Base-by-base conservation (phyloP, 2,888 invertebrate genomes). In the Panorpa germanica region DNA sequence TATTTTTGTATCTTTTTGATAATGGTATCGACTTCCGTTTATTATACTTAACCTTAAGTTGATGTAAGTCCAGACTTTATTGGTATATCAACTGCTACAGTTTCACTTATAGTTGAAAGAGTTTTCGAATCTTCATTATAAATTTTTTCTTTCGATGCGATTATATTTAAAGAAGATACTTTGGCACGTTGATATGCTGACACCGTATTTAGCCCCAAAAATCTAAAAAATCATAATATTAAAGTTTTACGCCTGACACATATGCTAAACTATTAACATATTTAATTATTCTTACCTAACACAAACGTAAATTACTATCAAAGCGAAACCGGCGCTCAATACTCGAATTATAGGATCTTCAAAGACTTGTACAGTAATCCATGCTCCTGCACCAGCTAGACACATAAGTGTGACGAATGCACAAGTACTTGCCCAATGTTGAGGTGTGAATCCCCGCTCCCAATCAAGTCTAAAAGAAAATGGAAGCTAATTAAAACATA, bases 131-230 rank as follows among this genome's bases (percentile, higher is more conserved):
- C n/a, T n/a, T n/a, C n/a, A n/a, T n/a, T n/a, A n/a, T n/a, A n/a
- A 31, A 17, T 25, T 12, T 26, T 22, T 36, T 52, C 53, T 20
- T 49, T 43, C 39, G 43, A 49, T 34, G 52, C 53, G 28, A 69
- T 59, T 42, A 90, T 88, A 45, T 73, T 76, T 28, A 88, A 63
- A 2, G 83, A 80, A 20, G 82, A 83, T 8, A 86, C 81, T 57
- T 81, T 83, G 41, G 88, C 86, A 36, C 83, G 69, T 45, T 86
- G 82, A 59, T 85, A 86, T n/a, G 86, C 86, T 32, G 76, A 74
- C 28, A 83, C 73, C 3, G 85, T 83, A 46, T 82, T 85, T 50
- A 81, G 72, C 36, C 85, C 81, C 38, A 88, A 62, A 50, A 80
- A 80, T 52, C 88, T 86, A 51, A 53, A 37, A 36, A 40, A 39